Base-by-base conservation (phyloP, 2,113 vertebrate species). In the Irena cyanogastra region DNA sequence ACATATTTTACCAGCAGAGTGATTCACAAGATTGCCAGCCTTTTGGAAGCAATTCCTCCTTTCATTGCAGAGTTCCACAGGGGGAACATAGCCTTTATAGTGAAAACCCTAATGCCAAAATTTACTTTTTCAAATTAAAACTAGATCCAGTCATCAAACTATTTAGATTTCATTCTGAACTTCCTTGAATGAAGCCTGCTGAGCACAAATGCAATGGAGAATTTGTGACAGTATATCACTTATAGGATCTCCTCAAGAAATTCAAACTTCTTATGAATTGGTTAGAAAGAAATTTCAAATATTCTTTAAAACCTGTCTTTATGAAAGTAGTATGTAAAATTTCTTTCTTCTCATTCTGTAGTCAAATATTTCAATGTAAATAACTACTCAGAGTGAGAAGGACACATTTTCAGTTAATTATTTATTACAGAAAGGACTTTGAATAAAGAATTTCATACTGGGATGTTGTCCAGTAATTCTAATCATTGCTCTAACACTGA, bases 121-220 rank as follows among this genome's bases (percentile, higher is more conserved):
- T 87, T 61, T 87, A 85, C 31, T 76, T 91, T 82, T 85, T 61
- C 74, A 95, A 93, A 89, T 95, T 95, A 89, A 95, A 97, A 76
- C 45, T 70, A 74, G 54, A 92, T 68, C 35, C 83, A 50, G 39
- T 47, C 83, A 52, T 70, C 64, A 63, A 68, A 78, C 47, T 81
- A 70, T 37, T 78, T 45, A 61, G 75, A 85, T 42, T 93, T 49
- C 44, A 42, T 72, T 91, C 85, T 75, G 77, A 92, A 52, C 16
- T 13, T 68, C n/a, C 30, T 71, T 63, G 53, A 94, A 60, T 24
- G 24, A 92, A 75, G 77, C 27, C 42, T 83, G 52, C 44, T 75
- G 26, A 93, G 41, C 33, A 82, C 78, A 42, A 56, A 57, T 30
- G n/a, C 42, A 56, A 56, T 2, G 0, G 42, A 91, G 26, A 45